Conservation (phyloP, 92 coral and sea anemone genomes). For the Porites lobata region DNA sequence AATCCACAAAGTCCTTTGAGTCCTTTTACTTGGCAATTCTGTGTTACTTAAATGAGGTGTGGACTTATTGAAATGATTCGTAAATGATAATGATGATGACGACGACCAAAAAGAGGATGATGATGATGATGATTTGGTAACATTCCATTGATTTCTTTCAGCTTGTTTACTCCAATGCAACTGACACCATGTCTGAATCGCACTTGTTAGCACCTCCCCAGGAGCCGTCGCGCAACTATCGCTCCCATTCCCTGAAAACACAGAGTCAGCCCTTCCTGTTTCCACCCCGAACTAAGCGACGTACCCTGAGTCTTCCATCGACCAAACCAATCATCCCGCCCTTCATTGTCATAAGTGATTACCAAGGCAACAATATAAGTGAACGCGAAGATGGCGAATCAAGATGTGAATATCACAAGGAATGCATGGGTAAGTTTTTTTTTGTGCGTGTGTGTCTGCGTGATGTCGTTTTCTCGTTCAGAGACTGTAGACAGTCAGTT, state of each 20-base stretch:
- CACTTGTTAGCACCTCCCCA: conserved; percentile 4
- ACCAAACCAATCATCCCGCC: conserved; percentile 41
- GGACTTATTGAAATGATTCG: too few species aligned
- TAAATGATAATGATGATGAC: too few species aligned
- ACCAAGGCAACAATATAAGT: conserved; percentile 14
- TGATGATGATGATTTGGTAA: background rate
- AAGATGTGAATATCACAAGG: background rate
- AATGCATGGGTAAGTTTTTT: conserved; percentile 29
- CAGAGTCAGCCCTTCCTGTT: conserved; percentile 13
- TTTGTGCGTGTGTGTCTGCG: too few species aligned
- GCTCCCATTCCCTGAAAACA: conserved; percentile 41
- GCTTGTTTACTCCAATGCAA: background rate
- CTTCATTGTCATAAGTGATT: background rate
- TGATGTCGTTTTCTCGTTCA: too few species aligned
- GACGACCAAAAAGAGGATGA: too few species aligned
- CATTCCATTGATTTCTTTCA: background rate
- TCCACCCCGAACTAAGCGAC: conserved; percentile 22
- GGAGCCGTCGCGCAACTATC: conserved; percentile 10
- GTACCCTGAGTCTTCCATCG: conserved; percentile 22
- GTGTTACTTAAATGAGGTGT: too few species aligned
- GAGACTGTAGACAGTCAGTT: too few species aligned
- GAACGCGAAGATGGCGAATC: conserved; percentile 13
- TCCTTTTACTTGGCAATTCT: too few species aligned
- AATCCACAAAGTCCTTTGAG: too few species aligned
- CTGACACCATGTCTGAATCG: conserved; percentile 20